Conservation (phyloP, 2,888 invertebrate genomes). For the Lithophane semibrunnea region DNA sequence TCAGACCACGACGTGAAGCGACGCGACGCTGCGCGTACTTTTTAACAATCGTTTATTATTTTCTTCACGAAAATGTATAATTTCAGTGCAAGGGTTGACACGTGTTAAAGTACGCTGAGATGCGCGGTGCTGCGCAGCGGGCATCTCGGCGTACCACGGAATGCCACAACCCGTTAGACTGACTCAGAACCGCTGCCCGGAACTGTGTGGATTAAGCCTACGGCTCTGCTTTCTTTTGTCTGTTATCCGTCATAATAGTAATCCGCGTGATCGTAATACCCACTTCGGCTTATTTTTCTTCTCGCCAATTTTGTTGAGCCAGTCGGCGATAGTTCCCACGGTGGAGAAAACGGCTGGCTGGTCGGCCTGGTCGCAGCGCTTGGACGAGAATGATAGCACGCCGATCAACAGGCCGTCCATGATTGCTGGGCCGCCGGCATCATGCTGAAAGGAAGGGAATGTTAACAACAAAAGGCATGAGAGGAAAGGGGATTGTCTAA, state of each 20-base stretch:
- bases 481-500: not conserved
- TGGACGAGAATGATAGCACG: constrained; percentile 84
- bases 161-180: not conserved
- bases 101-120: too few relatives aligned
- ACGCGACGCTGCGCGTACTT: too few relatives aligned
- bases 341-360: constrained; percentile 85
- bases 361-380: constrained; percentile 83
- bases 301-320: constrained; percentile 77
- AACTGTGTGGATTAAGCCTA: not conserved
- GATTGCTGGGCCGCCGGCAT: constrained; percentile 86
- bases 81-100: too few relatives aligned
- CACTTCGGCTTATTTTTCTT: constrained; percentile 68
- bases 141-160: too few relatives aligned
- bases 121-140: not conserved
- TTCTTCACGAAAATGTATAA: too few relatives aligned
- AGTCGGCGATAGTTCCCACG: constrained; percentile 76
- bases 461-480: not conserved
- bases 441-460: constrained; percentile 75
- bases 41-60: too few relatives aligned
- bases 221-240: not conserved
- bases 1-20: too few relatives aligned
- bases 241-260: not conserved
- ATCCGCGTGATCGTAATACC: not conserved
- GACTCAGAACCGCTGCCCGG: too few relatives aligned
- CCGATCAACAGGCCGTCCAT: constrained; percentile 80